Percentiles rank a stretch among this genome's conserved stretches.
Conservation (phyloP, 2,113 vertebrate species). For the Chiloscyllium plagiosum region DNA sequence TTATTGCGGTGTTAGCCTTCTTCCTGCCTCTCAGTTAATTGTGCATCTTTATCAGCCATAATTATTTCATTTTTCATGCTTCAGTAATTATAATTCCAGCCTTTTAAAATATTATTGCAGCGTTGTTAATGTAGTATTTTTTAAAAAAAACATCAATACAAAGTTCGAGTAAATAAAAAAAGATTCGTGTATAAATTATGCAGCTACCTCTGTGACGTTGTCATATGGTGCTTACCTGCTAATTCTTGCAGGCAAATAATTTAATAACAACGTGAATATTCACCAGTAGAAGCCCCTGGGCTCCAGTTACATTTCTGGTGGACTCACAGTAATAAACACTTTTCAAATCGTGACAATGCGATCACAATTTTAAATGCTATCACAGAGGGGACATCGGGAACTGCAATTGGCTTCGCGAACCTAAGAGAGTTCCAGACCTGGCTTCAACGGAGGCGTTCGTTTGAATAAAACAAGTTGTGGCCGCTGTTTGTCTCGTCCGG, state of each 20-base stretch:
- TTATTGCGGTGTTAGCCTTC: not conserved
- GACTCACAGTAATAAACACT: not conserved
- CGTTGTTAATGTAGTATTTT: not conserved
- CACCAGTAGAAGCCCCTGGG: not conserved
- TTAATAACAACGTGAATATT: not conserved
- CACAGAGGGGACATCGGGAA: not conserved
- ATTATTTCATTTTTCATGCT: not conserved
- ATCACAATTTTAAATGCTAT: not conserved
- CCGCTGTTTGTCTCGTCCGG: not conserved
- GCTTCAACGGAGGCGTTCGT: not conserved
- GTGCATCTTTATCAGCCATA: constrained; percentile 3
- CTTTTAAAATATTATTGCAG: not conserved
- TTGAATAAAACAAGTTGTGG: not conserved
- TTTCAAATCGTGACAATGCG: not conserved
- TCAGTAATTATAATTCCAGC: not conserved
- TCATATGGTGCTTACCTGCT: no score
- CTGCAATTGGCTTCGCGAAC: not conserved
- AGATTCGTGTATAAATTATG: not conserved
- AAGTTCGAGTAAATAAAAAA: not conserved
- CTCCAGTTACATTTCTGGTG: not conserved
- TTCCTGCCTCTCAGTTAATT: constrained; percentile 27
- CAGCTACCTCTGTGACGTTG: not conserved
- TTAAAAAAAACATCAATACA: no score
- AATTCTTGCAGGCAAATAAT: not conserved
- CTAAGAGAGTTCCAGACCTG: not conserved